Conservation (phyloP, 2,113 vertebrate species). For the Nothocercus julius region DNA sequence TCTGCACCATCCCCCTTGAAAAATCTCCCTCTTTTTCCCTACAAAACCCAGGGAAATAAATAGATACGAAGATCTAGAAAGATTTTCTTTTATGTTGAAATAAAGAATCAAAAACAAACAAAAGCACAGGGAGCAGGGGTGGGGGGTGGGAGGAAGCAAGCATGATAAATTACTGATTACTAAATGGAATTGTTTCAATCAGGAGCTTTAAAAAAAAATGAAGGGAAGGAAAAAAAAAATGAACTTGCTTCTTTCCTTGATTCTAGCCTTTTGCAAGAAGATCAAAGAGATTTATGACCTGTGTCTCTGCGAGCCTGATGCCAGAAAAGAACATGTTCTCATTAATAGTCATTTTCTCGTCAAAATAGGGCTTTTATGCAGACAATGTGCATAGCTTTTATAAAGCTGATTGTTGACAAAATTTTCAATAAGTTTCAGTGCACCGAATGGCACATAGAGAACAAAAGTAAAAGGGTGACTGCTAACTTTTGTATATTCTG, state of each 20-base stretch:
- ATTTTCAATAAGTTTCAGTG: slow-evolving; percentile 62
- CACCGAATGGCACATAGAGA: background rate
- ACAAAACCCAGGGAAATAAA: slow-evolving; percentile 25
- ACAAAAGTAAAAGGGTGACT: background rate
- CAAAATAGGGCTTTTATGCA: slow-evolving; percentile 77
- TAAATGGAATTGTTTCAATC: slow-evolving; percentile 78
- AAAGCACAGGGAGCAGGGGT: background rate
- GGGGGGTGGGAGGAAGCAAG: background rate
- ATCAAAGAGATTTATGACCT: slow-evolving; percentile 84
- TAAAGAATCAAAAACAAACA: slow-evolving; percentile 42
- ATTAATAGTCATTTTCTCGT: slow-evolving; percentile 82
- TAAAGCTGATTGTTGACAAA: slow-evolving; percentile 67
- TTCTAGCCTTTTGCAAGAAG: slow-evolving; percentile 70
- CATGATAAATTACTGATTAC: slow-evolving; percentile 75
- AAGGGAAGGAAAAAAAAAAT: background rate
- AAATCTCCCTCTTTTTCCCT: background rate
- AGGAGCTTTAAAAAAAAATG: slow-evolving; percentile 22
- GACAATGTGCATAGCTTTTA: slow-evolving; percentile 69
- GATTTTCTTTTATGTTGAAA: slow-evolving; percentile 30
- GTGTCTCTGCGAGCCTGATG: slow-evolving; percentile 74
- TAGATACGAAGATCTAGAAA: background rate
- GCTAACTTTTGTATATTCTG: background rate
- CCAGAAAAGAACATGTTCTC: slow-evolving; percentile 76
- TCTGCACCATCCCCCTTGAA: background rate
- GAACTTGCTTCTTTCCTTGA: slow-evolving; percentile 66